Conservation (phyloP, 2,888 invertebrate genomes). For the Altica lythri region DNA sequence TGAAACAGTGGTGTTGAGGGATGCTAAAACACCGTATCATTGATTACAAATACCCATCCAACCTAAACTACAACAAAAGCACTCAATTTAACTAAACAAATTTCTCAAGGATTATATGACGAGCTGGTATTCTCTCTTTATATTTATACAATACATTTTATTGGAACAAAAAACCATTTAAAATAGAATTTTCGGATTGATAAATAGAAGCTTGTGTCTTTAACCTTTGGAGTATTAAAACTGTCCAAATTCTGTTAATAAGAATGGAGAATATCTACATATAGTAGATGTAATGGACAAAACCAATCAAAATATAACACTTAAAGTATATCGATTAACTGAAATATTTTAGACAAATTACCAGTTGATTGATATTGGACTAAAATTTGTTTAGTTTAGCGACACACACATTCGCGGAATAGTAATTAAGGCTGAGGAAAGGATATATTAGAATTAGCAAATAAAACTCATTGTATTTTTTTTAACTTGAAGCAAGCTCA, state of each 20-base stretch:
- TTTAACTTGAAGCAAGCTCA: conserved; percentile 43
- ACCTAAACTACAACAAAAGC: conserved; percentile 28
- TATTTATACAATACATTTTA: too few species aligned
- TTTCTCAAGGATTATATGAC: too few species aligned
- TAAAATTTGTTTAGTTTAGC: conserved; percentile 11
- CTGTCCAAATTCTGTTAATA: too few species aligned
- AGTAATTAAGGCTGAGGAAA: conserved; percentile 38
- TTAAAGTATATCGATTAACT: too few species aligned
- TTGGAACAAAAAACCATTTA: too few species aligned
- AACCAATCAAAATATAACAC: too few species aligned
- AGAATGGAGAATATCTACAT: too few species aligned
- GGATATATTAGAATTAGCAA: conserved; percentile 32
- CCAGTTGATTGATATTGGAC: conserved; percentile 1
- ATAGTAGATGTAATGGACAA: too few species aligned
- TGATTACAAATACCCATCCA: conserved; percentile 45
- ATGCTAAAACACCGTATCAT: conserved; percentile 68
- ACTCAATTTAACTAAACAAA: conserved; percentile 32
- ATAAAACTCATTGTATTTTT: conserved; percentile 22
- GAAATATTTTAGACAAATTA: neutral
- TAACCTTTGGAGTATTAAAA: too few species aligned
- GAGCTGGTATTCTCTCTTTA: too few species aligned
- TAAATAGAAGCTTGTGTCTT: too few species aligned
- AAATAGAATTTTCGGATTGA: too few species aligned
- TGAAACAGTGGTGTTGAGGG: conserved; percentile 75
- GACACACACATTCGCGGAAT: conserved; percentile 44